Evolutionary conservation across 2,113 vertebrate species (phyloP).

Genomic region (Guaruba guarouba): DNA sequence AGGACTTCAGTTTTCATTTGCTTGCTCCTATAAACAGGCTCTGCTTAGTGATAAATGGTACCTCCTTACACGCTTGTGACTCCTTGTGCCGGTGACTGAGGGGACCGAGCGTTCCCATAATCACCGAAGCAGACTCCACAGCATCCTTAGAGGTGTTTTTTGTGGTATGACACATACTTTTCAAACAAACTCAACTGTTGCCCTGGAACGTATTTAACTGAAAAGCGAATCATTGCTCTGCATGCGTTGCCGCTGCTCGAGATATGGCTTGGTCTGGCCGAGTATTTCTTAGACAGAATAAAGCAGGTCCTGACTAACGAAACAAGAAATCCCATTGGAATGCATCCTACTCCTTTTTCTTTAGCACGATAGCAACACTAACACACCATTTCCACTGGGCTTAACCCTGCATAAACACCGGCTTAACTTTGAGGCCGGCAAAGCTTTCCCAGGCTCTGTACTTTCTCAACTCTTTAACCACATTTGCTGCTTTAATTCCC

Average conservation of each 20-base stretch:
- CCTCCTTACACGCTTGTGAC: neutral
- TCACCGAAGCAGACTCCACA: neutral
- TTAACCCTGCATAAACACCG: neutral
- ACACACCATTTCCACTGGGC: neutral
- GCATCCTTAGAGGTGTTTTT: neutral
- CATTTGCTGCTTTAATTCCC: neutral
- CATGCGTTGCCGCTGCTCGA: neutral
- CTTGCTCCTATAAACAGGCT: conserved; percentile 9
- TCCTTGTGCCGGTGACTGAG: neutral
- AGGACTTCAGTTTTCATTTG: neutral
- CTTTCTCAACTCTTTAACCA: neutral
- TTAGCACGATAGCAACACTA: neutral
- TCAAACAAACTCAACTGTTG: neutral
- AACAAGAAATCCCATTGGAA: neutral
- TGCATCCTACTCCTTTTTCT: neutral
- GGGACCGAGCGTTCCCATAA: neutral
- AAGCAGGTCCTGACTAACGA: neutral
- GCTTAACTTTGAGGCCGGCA: neutral
- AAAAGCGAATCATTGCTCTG: neutral
- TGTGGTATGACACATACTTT: neutral
- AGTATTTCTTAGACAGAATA: neutral
- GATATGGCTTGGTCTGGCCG: neutral
- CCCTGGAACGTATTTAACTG: neutral
- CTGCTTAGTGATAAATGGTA: neutral
- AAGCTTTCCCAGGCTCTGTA: neutral